phyloP scores from a whole-genome alignment of 2,113 vertebrate species.

The Bos javanicus region DNA sequence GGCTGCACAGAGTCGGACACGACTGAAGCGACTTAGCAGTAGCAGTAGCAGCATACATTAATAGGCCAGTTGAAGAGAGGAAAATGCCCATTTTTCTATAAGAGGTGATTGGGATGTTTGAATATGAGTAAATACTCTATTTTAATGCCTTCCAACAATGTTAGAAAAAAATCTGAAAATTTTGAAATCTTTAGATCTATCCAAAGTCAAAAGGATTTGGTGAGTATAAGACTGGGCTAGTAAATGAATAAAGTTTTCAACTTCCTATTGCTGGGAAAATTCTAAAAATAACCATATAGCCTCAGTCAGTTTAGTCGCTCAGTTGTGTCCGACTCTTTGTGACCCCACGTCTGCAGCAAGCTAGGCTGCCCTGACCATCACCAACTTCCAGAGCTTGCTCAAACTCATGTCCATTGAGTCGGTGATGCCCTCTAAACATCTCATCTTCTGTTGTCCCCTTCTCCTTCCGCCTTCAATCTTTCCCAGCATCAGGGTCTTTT shows the following conservation, averaged over 20 bases:
- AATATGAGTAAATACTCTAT: neutral
- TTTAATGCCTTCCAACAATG: neutral
- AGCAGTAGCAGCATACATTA: too few species aligned
- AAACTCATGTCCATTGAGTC: neutral
- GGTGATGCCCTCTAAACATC: neutral
- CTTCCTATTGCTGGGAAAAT: neutral
- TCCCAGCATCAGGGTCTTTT: neutral
- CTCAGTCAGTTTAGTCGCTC: neutral
- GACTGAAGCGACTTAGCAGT: too few species aligned
- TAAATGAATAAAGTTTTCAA: neutral
- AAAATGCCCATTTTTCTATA: neutral
- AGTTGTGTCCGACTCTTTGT: neutral
- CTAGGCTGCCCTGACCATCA: neutral
- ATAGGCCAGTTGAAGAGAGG: neutral
- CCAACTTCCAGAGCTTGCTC: neutral
- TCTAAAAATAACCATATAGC: neutral
- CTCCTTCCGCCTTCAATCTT: neutral
- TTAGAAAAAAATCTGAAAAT: neutral
- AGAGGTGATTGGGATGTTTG: neutral
- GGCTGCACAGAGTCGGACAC: too few species aligned
- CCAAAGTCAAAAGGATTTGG: neutral
- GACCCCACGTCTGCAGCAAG: neutral
- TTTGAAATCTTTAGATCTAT: neutral
- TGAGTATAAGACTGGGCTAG: neutral
- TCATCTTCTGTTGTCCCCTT: neutral